Evolutionary conservation across 2,888 invertebrate species (phyloP).

Genomic region (Polydrusus pterygomalis): DNA sequence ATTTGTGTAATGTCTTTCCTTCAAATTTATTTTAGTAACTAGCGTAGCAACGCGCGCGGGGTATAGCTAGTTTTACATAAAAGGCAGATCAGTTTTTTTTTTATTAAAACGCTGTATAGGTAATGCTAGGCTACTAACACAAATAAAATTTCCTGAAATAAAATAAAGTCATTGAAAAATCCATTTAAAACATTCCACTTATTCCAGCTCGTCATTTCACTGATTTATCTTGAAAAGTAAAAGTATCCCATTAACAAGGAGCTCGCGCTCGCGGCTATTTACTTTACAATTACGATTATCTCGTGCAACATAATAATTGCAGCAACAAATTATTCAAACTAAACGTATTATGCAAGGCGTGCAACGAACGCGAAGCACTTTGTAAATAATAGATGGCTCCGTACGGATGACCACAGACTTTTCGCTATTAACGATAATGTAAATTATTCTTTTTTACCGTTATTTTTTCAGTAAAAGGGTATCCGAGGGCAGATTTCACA

Average conservation of each 20-base stretch:
- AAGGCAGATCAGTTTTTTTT: too few relatives aligned
- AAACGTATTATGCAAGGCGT: conserved; percentile 12
- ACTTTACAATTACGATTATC: neutral
- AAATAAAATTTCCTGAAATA: too few relatives aligned
- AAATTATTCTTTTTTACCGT: conserved; percentile 1
- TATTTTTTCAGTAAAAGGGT: neutral
- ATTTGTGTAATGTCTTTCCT: too few relatives aligned
- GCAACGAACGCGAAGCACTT: conserved; percentile 9
- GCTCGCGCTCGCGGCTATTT: neutral
- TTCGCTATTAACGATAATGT: neutral
- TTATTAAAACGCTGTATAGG: too few relatives aligned
- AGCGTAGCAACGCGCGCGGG: too few relatives aligned
- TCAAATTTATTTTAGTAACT: too few relatives aligned
- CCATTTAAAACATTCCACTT: too few relatives aligned
- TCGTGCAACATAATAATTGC: conserved; percentile 10
- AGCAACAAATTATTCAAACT: conserved; percentile 10
- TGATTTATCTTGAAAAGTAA: neutral
- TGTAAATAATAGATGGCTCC: conserved; percentile 9
- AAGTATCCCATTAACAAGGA: neutral
- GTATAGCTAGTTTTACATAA: too few relatives aligned
- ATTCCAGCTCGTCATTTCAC: neutral
- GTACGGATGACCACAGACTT: conserved; percentile 7
- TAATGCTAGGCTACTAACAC: too few relatives aligned
- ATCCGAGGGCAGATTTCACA: neutral
- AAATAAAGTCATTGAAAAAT: too few relatives aligned